Base-by-base conservation (phyloP, 2,888 invertebrate species). In the Eurytoma californica region DNA sequence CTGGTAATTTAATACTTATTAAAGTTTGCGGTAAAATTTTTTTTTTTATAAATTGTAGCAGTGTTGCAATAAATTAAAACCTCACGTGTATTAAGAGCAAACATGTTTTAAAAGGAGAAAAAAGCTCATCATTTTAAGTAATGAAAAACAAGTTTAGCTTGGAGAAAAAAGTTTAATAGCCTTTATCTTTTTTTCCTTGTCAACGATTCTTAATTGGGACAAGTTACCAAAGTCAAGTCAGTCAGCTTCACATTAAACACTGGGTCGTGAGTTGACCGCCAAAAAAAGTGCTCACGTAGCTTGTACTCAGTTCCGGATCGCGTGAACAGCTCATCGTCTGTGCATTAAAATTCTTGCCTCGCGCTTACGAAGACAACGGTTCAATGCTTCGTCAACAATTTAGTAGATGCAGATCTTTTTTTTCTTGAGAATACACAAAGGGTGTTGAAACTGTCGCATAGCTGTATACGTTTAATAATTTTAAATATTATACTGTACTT, bases 201-300 rank as follows among this genome's bases (percentile, higher is more conserved):
- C 5, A n/a, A 5, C 39, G 4, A 39, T 4, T 39, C 7, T 39
- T 39, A 66, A 74, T 49, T 66, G 18, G 74, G 58, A 49, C 51
- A 57, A 63, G n/a, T 47, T 2, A 0, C n/a, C 4, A 30, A 30
- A 5, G 47, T 18, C 47, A 51, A 24, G 9, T 24, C 39, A 12
- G 53, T 63, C 47, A 24, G 53, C 12, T 49, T 66, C 47, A 49
- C 65, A 57, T 74, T 57, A 74, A 74, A 30, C 67, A 60, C 3
- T 67, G 67, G 14, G 49, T 67, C 74, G 67, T 49, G 18, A 30
- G 20, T 67, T 67, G 49, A 67, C 74, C 74, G 58, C 28, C 57
- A 49, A 73, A 58, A 58, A 68, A 30, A 47, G n/a, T 74, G 66
- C 73, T 74, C 73, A 57, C 66, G 66, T 66, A 53, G 63, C 18